A percentile compares a stretch with the other conserved stretches of the same genome.
These are phyloP conservation scores for Ictidomys tridecemlineatus DNA, from an alignment of 2,113 vertebrate genomes.

Conservation along the genomic window DNA sequence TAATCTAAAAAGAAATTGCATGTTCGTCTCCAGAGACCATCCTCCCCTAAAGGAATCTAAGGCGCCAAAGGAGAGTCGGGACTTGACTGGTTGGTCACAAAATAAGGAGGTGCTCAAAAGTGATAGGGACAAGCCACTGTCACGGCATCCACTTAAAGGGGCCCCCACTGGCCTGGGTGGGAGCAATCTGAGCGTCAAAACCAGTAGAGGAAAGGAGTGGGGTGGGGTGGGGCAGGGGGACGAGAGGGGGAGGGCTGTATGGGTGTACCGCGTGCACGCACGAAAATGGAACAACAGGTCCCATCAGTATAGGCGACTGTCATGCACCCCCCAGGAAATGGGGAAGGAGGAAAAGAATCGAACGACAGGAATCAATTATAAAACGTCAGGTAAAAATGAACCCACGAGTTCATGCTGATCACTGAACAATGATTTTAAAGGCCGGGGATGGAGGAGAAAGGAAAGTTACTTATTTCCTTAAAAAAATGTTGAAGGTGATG, in stretches of 20 bases:
- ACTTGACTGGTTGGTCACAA: background rate
- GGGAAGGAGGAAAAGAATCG: too few species aligned
- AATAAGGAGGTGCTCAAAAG: background rate
- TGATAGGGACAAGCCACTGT: background rate
- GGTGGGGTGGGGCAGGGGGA: too few species aligned
- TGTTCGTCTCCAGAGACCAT: background rate
- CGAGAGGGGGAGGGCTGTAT: too few species aligned
- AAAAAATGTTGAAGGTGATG: background rate
- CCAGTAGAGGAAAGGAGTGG: too few species aligned
- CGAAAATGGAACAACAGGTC: too few species aligned
- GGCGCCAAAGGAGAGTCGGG: background rate
- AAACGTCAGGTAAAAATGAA: background rate
- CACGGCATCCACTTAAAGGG: too few species aligned
- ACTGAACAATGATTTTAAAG: background rate
- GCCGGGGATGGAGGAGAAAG: background rate
- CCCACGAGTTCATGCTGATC: background rate
- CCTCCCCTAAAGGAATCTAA: background rate
- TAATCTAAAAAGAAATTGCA: conserved; percentile 49
- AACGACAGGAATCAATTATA: background rate
- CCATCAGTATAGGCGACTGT: too few species aligned
- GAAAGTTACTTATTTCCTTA: conserved; percentile 18
- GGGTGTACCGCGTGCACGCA: too few species aligned
- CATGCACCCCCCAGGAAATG: too few species aligned
- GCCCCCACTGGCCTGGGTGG: background rate
- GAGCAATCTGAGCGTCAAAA: background rate